phyloP scores from a whole-genome alignment of 2,888 invertebrate species.

The Cephus rjabovi region DNA sequence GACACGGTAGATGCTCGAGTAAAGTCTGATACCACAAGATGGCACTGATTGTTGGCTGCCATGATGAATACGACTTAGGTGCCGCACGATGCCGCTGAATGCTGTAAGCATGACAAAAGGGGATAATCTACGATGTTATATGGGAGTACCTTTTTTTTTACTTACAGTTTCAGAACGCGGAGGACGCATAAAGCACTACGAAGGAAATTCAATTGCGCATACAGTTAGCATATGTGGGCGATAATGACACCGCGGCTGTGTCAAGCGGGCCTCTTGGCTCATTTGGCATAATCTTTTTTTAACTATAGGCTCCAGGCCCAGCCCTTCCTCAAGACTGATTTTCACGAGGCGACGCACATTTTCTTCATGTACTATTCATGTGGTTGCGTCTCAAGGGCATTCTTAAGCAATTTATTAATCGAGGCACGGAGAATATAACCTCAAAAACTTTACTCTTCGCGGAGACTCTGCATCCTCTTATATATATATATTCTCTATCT shows the following conservation, averaged over 20 bases:
- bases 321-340: conserved; percentile 16
- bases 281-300: conserved; percentile 23
- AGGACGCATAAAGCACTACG: conserved; percentile 6
- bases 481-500: background rate
- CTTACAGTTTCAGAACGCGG: background rate
- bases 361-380: background rate
- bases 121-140: background rate
- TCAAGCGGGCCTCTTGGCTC: background rate
- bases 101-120: background rate
- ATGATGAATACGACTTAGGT: background rate
- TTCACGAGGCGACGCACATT: background rate
- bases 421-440: background rate
- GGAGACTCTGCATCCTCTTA: background rate
- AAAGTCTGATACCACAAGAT: background rate
- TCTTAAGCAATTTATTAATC: background rate
- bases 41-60: background rate
- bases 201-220: conserved; percentile 53
- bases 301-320: conserved; percentile 21
- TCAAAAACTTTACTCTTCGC: background rate
- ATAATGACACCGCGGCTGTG: conserved; percentile 44
- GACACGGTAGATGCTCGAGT: background rate
- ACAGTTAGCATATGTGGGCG: conserved; percentile 57
- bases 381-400: background rate
- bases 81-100: background rate
- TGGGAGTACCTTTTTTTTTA: background rate